These are phyloP conservation scores for Tipula helvola DNA, from an alignment of 2,888 invertebrate genomes.

Conservation along the genomic window DNA sequence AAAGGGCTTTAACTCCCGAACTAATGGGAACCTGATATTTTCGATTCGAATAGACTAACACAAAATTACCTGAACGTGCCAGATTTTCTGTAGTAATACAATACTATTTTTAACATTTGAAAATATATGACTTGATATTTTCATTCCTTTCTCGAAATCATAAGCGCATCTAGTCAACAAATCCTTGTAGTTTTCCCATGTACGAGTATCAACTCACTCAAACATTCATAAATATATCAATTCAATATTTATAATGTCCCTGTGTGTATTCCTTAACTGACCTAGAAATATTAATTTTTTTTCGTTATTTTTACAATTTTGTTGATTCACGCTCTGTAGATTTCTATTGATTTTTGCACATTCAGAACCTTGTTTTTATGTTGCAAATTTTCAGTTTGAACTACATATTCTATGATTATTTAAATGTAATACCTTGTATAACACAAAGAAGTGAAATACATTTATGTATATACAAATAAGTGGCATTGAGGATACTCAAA, in stretches of 20 bases:
- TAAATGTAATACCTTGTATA: background rate
- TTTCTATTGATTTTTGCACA: conserved; percentile 9
- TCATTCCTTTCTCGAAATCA: no score
- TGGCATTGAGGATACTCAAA: conserved; percentile 8
- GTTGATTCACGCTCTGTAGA: background rate
- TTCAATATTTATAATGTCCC: background rate
- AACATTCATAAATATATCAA: background rate
- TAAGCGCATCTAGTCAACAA: background rate
- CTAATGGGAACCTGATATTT: no score
- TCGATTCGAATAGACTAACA: no score
- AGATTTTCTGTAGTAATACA: no score
- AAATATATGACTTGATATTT: no score
- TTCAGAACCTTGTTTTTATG: background rate
- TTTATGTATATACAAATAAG: background rate
- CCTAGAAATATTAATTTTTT: background rate
- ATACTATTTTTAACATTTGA: no score
- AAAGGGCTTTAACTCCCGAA: no score
- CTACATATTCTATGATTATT: background rate
- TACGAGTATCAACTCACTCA: background rate
- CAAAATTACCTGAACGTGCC: no score
- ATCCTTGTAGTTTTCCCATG: background rate
- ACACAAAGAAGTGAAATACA: background rate
- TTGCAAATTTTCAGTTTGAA: background rate
- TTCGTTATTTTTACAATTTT: background rate
- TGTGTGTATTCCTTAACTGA: background rate